Conservation (phyloP, 2,113 vertebrate species). For the Anolis carolinensis region DNA sequence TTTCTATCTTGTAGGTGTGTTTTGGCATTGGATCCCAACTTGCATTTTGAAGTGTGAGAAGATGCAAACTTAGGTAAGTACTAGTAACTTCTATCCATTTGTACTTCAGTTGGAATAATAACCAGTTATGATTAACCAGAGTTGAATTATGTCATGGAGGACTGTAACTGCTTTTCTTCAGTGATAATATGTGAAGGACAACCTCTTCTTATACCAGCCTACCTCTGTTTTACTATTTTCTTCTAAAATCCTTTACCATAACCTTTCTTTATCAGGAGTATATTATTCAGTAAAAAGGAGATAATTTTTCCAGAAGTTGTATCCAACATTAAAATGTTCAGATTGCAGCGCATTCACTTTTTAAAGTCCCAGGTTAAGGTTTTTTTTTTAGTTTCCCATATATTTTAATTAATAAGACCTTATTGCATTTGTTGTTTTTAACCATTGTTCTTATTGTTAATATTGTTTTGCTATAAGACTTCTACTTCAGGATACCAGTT, state of each 20-base stretch:
- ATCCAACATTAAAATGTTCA: not conserved
- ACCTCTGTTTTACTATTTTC: not conserved
- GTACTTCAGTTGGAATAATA: not conserved
- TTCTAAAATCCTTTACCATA: not conserved
- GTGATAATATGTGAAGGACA: not conserved
- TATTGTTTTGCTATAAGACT: not conserved
- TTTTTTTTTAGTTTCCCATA: not conserved
- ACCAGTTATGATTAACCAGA: not conserved
- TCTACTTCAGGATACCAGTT: not conserved
- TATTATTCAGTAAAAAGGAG: not conserved
- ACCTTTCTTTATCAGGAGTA: not conserved
- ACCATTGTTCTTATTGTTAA: not conserved
- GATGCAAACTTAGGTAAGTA: constrained; percentile 73
- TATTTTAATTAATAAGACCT: not conserved
- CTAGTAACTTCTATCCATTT: constrained; percentile 24
- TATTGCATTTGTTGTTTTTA: not conserved
- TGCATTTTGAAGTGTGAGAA: constrained; percentile 65
- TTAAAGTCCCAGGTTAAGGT: not conserved
- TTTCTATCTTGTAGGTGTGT: constrained; percentile 69
- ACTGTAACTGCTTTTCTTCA: not conserved
- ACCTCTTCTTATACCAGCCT: not conserved
- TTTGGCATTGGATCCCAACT: constrained; percentile 72
- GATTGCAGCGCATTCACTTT: not conserved
- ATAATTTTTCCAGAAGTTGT: not conserved
- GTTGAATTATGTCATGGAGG: not conserved